phyloP scores from a whole-genome alignment of 2,113 vertebrate species.

The Plecotus auritus region DNA sequence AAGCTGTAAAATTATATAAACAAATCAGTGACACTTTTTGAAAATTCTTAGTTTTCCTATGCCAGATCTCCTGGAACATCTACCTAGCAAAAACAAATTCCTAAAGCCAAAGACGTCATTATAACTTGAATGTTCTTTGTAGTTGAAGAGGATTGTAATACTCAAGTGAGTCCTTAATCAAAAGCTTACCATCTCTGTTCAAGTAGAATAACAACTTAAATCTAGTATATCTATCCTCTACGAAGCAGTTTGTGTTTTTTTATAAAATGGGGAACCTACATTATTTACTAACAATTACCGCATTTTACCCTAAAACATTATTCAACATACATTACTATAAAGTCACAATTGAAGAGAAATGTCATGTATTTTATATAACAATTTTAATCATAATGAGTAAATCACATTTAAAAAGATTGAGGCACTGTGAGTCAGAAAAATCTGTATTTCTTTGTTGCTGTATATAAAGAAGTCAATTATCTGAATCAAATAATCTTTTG shows the following conservation, averaged over 20 bases:
- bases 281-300: background rate
- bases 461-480: background rate
- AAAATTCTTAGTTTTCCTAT: conserved; percentile 49
- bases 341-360: conserved; percentile 24
- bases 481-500: background rate
- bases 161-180: conserved; percentile 51
- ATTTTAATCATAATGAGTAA: conserved; percentile 2
- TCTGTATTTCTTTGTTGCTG: background rate
- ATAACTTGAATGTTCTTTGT: conserved; percentile 22
- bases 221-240: background rate
- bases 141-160: conserved; percentile 36
- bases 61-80: conserved; percentile 56
- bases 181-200: conserved; percentile 62
- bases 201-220: conserved; percentile 34
- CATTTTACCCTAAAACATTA: conserved; percentile 40
- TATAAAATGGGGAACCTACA: background rate
- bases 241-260: background rate
- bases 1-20: conserved; percentile 30
- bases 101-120: background rate
- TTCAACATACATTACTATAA: conserved; percentile 8
- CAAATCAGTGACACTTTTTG: conserved; percentile 43
- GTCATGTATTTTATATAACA: background rate
- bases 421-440: background rate
- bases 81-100: conserved; percentile 50
- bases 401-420: background rate